Evolutionary conservation across 2,888 invertebrate genomes (phyloP), one percentile per base, ranked within the genome.

Genomic region (Agrilus biguttatus): DNA sequence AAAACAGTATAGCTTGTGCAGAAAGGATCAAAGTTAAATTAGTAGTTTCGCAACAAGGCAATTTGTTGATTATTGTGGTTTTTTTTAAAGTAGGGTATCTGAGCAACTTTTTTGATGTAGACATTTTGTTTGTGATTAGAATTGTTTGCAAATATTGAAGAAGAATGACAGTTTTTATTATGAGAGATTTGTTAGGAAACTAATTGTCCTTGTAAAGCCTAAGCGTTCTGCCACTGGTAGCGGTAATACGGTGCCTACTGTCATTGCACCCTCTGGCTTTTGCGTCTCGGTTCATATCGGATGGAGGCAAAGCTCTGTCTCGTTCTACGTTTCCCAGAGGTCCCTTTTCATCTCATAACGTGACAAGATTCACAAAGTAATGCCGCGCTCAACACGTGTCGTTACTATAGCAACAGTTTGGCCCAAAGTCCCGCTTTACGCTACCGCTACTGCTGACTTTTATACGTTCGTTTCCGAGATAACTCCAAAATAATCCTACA

Each of bases 341-440:
- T 62, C 62, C 63, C 62, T 64, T 65, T 65, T 65, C 63, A 63
- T 63, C 63, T 64, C 57, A 58, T 62, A 65, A 66, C 66, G 66
- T 66, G 66, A 65, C 64, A 63, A 63, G 66, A 65, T 63, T 66
- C 62, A 56, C 62, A 63, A 66, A 63, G 63, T 62, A 63, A 63
- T 62, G 61, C 61, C 60, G 58, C 59, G 61, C 58, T 65, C 65
- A 64, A 66, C 66, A 64, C 66, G 66, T 66, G 66, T 66, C 62
- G 66, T 65, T 60, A 53, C 66, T 60, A 65, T 64, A 61, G 63
- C 62, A 64, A 66, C 65, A 59, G 60, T 60, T 61, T 61, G 58
- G 60, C 56, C 56, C 55, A 58, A 52, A 53, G 55, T 60, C 56
- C 57, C 56, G 52, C 52, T 51, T 56, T 57, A 59, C 56, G 60